Evolutionary conservation across 2,113 vertebrate species (phyloP), one percentile per base, ranked within the genome.

Genomic region (Scophthalmus maximus): DNA sequence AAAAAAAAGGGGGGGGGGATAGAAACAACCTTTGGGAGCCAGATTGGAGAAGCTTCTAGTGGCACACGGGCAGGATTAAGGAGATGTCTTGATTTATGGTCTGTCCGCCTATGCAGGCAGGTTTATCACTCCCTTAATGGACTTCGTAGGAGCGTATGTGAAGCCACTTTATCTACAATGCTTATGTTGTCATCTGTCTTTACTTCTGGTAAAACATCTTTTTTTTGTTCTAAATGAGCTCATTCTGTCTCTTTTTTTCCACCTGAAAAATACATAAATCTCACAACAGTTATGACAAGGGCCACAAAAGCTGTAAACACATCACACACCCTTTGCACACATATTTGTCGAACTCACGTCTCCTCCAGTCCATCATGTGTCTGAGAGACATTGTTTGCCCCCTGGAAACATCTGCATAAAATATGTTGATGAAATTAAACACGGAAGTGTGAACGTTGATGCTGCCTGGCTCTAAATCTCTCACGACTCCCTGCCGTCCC

Each of bases 361-460:
- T 84, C 70, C 51, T 76, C 12, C 49, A n/a, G 67, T 67, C 72
- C 55, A n/a, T 70, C 58, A 1, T 32, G 69, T 38, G 34, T 68
- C 73, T 81, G 73, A 70, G 44, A 64, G 81, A 64, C 78, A 82
- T 76, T 89, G 79, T 87, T 91, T 85, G 83, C 78, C 65, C 79
- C 52, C 58, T 23, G 58, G 61, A 88, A 84, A 87, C 73, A 88
- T 86, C 79, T 81, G 73, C 81, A 89, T 90, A 89, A 91, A 92
- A 89, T 90, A 91, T 91, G 88, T 78, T 87, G 91, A 93, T 92
- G 79, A 90, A 91, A 94, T 92, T 90, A 92, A 89, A 88, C 46
- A 77, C 34, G 76, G 72, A 84, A 88, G 79, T 66, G 77, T 59
- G 67, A 87, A 79, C 67, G 66, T 73, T 83, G 88, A 83, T 70